Percentiles rank a stretch among this genome's conserved stretches.
phyloP scores from a whole-genome alignment of 2,113 vertebrate genomes.

The Tetrao urogallus region DNA sequence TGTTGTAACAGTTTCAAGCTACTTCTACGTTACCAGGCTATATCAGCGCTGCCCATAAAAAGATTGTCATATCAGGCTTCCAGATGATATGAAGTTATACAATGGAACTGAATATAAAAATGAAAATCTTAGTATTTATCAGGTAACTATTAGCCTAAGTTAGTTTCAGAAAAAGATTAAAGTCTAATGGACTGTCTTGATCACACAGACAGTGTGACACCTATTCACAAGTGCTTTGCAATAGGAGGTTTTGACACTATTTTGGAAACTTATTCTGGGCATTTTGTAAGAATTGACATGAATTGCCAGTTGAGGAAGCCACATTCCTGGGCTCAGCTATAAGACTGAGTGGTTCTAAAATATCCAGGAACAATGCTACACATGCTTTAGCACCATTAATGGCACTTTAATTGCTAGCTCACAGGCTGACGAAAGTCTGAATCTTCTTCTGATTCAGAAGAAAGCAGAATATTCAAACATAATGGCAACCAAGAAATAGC shows the following conservation, averaged over 20 bases:
- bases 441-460: background rate
- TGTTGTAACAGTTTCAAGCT: conserved; percentile 46
- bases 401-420: background rate
- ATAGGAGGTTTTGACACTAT: background rate
- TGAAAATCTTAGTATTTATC: background rate
- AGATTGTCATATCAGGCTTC: conserved; percentile 22
- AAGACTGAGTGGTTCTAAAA: background rate
- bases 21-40: conserved; percentile 22
- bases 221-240: background rate
- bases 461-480: background rate
- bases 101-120: conserved; percentile 12
- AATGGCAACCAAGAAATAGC: background rate
- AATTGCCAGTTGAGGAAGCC: background rate
- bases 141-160: conserved; percentile 20
- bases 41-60: conserved; percentile 30
- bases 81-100: conserved; percentile 27
- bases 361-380: background rate
- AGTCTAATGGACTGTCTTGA: conserved; percentile 44
- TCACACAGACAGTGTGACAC: background rate
- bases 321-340: background rate
- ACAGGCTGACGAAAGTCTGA: background rate
- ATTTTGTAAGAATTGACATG: background rate
- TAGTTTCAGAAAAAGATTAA: conserved; percentile 47
- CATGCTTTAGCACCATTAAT: background rate
- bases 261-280: background rate